Conservation (phyloP, 1,140 invertebrate species). For the Zeugodacus cucurbitae region DNA sequence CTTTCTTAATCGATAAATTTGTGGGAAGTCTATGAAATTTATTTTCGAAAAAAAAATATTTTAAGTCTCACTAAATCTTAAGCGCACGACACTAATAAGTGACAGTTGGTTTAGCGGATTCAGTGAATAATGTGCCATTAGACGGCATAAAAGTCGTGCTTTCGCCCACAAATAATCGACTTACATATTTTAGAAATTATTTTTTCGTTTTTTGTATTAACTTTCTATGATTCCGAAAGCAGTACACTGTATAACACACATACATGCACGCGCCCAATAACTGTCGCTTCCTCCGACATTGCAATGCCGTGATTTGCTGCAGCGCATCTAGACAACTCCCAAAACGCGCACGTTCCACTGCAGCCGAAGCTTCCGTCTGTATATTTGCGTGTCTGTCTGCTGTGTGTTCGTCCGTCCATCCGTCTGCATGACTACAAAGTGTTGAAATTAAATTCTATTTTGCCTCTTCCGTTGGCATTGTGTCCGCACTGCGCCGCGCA, state of each 20-base stretch:
- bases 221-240: background rate
- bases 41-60: too few species aligned
- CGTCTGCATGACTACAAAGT: slow-evolving; percentile 11
- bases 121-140: background rate
- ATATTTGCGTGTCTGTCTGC: background rate
- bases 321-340: background rate
- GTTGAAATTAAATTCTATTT: slow-evolving; percentile 40
- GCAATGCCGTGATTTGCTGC: background rate
- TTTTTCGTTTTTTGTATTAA: background rate
- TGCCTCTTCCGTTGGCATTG: background rate
- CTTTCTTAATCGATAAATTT: too few species aligned
- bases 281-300: background rate
- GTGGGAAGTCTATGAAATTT: too few species aligned
- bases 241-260: background rate
- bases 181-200: background rate
- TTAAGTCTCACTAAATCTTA: too few species aligned
- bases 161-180: background rate
- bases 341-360: background rate
- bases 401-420: background rate
- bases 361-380: slow-evolving; percentile 24
- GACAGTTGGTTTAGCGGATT: too few species aligned
- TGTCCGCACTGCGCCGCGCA: background rate
- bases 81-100: too few species aligned
- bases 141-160: background rate
- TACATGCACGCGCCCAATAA: background rate